phyloP scores from a whole-genome alignment of 2,888 invertebrate species.

The Philopedon plagiatum region DNA sequence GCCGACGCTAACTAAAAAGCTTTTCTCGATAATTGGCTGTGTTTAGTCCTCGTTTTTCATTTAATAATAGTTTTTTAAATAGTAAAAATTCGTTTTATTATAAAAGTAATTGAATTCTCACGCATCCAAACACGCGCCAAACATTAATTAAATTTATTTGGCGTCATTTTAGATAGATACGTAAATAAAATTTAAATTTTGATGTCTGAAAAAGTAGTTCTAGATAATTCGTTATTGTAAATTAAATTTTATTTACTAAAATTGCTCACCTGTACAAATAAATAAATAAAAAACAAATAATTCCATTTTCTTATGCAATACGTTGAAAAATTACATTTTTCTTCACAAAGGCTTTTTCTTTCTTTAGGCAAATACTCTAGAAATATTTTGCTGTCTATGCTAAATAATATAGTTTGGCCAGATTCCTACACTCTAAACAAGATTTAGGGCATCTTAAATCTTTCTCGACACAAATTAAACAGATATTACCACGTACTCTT shows the following conservation, averaged over 20 bases:
- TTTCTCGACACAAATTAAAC: conserved; percentile 42
- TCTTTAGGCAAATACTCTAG: too few species aligned
- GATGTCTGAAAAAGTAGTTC: conserved; percentile 17
- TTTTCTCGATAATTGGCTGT: conserved; percentile 19
- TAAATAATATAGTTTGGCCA: too few species aligned
- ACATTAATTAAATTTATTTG: conserved; percentile 30
- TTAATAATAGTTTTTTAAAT: conserved; percentile 39
- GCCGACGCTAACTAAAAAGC: conserved; percentile 13
- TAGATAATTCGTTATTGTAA: neutral
- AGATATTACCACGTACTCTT: conserved; percentile 43
- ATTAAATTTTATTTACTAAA: too few species aligned
- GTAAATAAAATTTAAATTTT: conserved; percentile 33
- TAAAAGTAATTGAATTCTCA: conserved; percentile 35
- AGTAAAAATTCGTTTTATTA: conserved; percentile 23
- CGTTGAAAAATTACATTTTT: too few species aligned
- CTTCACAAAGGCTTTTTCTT: too few species aligned
- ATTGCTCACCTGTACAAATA: too few species aligned
- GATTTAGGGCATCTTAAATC: conserved; percentile 36
- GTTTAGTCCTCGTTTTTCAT: conserved; percentile 14
- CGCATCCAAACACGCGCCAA: neutral
- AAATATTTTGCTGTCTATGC: too few species aligned
- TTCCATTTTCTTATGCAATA: too few species aligned
- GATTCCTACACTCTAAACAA: conserved; percentile 38
- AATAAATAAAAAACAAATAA: too few species aligned
- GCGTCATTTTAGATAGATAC: conserved; percentile 7